Base-by-base conservation (phyloP, 2,113 vertebrate genomes). In the Anthoscopus minutus region DNA sequence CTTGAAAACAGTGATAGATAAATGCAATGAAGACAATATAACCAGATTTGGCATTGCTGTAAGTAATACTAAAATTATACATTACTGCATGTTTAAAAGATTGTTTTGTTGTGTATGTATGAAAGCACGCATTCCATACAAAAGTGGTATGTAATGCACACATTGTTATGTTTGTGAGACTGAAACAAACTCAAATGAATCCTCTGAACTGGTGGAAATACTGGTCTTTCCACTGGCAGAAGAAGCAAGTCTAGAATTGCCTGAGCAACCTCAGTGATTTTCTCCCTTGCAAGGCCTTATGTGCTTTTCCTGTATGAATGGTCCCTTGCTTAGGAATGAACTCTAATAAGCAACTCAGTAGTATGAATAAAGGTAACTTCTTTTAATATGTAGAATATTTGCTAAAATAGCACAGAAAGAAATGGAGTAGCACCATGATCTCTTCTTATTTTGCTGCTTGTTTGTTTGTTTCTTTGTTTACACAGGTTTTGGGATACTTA, bases 11-110 rank as follows among this genome's bases (percentile, higher is more conserved):
- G 98, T 98, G 92, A 98, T 99, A 54, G 85, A 76, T 24, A 95
- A 98, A 7, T 99, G 98, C 90, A 98, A 99, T 57, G 91, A 96
- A 19, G 94, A 98, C 79, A 98, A 98, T 61, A 99, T 99, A 90
- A 98, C 98, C 45, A 98, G 99, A 94, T 99, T 99, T 89, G 99
- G 98, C 88, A 99, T 99, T 60, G 99, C 99, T 86, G 99, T 99
- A 98, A 98, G 99, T 99, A 77, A 45, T 60, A 77, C 8, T 92
- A 12, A 79, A 57, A 64, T 79, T 79, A 56, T 25, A 40, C 84
- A 38, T 24, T 37, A 38, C 6, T 86, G 28, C n/a, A 48, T 9
- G 56, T 95, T 74, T 62, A 40, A 44, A 88, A 50, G 11, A 62
- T 28, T 37, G 23, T 57, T 76, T 82, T 82, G 30, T 50, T 60